These are phyloP conservation scores for Hydractinia symbiolongicarpus DNA, from an alignment of 30 jellyfish, hydroid and myxozoan genomes.

Conservation along the genomic window DNA sequence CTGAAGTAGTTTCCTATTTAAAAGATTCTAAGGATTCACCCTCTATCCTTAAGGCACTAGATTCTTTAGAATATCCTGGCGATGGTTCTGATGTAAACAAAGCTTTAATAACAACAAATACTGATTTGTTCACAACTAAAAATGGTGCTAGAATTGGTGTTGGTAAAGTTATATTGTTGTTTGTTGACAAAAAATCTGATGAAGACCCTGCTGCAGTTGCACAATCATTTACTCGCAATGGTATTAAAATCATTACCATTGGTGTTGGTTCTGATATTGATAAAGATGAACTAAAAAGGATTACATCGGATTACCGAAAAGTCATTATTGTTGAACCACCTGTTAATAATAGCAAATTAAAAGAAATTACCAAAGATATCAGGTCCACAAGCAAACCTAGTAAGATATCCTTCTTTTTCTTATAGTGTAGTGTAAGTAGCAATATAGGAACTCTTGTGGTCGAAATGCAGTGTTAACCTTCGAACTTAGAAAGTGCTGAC, in stretches of 20 bases:
- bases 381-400: too few species aligned
- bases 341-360: not conserved
- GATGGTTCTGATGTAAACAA: not conserved
- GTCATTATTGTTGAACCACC: not conserved
- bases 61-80: conserved; percentile 4
- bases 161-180: not conserved
- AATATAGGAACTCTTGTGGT: too few species aligned
- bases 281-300: not conserved
- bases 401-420: too few species aligned
- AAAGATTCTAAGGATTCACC: not conserved
- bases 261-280: not conserved
- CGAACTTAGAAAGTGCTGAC: too few species aligned
- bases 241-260: not conserved
- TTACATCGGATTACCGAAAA: too few species aligned
- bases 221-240: not conserved
- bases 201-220: not conserved
- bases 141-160: conserved; percentile 11
- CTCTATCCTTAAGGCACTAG: not conserved
- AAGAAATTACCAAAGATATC: not conserved
- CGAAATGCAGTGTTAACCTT: too few species aligned
- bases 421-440: too few species aligned
- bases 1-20: not conserved
- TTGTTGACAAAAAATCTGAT: not conserved
- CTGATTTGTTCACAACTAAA: not conserved
- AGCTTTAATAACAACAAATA: not conserved